These are phyloP conservation scores for Macrophya annulata DNA, from an alignment of 2,888 invertebrate genomes.

Conservation along the genomic window DNA sequence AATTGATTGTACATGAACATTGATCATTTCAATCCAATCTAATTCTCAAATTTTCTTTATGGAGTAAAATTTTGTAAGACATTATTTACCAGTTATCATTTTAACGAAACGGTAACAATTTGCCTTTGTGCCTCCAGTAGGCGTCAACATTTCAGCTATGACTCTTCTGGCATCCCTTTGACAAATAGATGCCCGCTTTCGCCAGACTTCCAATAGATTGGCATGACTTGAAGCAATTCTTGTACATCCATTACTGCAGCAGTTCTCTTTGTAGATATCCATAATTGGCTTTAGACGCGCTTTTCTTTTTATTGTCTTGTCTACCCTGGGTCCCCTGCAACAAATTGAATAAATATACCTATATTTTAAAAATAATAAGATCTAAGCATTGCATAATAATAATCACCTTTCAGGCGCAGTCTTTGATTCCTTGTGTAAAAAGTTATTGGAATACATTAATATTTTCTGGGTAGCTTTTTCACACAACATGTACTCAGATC, in stretches of 20 bases:
- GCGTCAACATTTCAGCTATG: slow-evolving; percentile 41
- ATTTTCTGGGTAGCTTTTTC: slow-evolving; percentile 45
- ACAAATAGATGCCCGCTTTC: slow-evolving; percentile 34
- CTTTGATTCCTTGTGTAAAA: slow-evolving; percentile 46
- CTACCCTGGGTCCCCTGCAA: slow-evolving; percentile 24
- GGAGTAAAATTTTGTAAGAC: background rate
- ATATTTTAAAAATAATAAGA: background rate
- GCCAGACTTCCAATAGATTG: slow-evolving; percentile 40
- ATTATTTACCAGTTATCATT: slow-evolving; percentile 43
- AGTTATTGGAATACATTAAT: slow-evolving; percentile 47
- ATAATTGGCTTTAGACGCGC: slow-evolving; percentile 24
- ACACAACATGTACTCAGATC: slow-evolving; percentile 30
- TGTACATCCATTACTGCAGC: slow-evolving; percentile 44
- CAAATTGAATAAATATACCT: background rate
- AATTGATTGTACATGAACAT: background rate
- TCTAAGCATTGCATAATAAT: background rate
- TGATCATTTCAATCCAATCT: background rate
- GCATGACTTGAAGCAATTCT: slow-evolving; percentile 42
- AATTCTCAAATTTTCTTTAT: background rate
- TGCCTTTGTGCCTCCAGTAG: slow-evolving; percentile 39
- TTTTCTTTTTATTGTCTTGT: slow-evolving; percentile 23
- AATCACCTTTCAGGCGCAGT: slow-evolving; percentile 33
- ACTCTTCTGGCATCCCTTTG: slow-evolving; percentile 48
- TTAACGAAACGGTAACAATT: slow-evolving; percentile 50
- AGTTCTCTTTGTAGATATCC: slow-evolving; percentile 32